These are phyloP conservation scores for Bombus pascuorum DNA, from an alignment of 1,140 invertebrate genomes.

Conservation along the genomic window DNA sequence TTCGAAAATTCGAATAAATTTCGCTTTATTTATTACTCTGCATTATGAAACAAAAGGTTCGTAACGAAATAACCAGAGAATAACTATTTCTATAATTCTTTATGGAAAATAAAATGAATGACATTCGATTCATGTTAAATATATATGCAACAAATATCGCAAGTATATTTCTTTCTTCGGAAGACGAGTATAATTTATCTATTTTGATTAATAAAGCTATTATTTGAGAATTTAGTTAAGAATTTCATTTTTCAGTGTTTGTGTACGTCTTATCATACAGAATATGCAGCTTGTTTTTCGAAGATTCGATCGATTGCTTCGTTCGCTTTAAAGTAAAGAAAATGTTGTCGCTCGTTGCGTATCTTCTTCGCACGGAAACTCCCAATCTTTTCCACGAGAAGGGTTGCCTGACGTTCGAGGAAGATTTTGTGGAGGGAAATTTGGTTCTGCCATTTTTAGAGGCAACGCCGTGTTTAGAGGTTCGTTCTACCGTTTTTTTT, in stretches of 20 bases:
- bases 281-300: conserved; percentile 18
- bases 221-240: neutral
- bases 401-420: neutral
- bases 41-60: too few species aligned
- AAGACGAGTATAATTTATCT: neutral
- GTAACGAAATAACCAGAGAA: neutral
- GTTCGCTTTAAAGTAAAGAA: conserved; percentile 22
- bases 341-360: conserved; percentile 6
- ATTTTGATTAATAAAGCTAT: neutral
- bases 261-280: conserved; percentile 34
- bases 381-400: neutral
- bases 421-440: conserved; percentile 28
- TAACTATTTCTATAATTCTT: neutral
- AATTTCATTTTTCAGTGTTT: conserved; percentile 23
- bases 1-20: too few species aligned
- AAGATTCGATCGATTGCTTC: conserved; percentile 38
- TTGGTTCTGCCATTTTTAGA: conserved; percentile 21
- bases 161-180: neutral
- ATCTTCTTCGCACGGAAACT: conserved; percentile 27
- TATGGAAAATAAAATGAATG: too few species aligned
- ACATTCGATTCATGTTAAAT: too few species aligned
- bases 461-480: conserved; percentile 13
- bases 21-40: too few species aligned
- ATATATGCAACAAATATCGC: neutral
- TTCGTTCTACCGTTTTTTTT: neutral